Base-by-base conservation (phyloP, 1,140 invertebrate genomes). In the Procambarus virginalis region DNA sequence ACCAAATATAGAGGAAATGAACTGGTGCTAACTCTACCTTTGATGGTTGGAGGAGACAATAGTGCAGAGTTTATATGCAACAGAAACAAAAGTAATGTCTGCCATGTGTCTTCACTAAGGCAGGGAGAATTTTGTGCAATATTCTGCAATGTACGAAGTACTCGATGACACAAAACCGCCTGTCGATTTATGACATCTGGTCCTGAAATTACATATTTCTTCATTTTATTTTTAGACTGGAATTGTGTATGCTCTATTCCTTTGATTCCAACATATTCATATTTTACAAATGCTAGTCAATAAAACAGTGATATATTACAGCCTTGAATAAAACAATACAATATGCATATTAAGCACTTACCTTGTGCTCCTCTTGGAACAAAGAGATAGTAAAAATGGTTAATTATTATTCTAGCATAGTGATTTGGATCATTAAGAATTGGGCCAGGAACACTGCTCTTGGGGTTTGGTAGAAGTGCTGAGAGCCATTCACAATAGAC, bases 401-500 rank as follows among this genome's bases (percentile, higher is more conserved):
- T 96, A 48, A 99, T 96, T 92, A 99, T 99, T 94, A 96, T 97
- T 91, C 97, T 95, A 2, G 97, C 97, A 94, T 99, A 99, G 86
- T 97, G 95, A 93, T 98, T 98, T 0, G 98, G 97, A 93, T 98
- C 97, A 81, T 98, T 96, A 64, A 96, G 94, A 17, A 99, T 96
- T 2, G 97, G 97, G 92, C 96, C 96, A 1, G 98, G 98, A 34
- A 99, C 97, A 92, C 96, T 96, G 92, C 97, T 95, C 92, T 97
- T 97, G 2, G 97, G 97, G 89, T 95, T 93, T 2, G 97, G 96
- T 92, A 98, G 95, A 80, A 99, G 94, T 1, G 98, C 97, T 0
- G 97, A 96, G 49, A 99, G 94, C 98, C 98, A 99, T 93, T 99
- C 98, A 94, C 98, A 99, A 93, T 99, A 99, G 46, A 99, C 96